These are phyloP conservation scores for Panthera uncia DNA, from an alignment of 2,113 vertebrate genomes.

Conservation along the genomic window DNA sequence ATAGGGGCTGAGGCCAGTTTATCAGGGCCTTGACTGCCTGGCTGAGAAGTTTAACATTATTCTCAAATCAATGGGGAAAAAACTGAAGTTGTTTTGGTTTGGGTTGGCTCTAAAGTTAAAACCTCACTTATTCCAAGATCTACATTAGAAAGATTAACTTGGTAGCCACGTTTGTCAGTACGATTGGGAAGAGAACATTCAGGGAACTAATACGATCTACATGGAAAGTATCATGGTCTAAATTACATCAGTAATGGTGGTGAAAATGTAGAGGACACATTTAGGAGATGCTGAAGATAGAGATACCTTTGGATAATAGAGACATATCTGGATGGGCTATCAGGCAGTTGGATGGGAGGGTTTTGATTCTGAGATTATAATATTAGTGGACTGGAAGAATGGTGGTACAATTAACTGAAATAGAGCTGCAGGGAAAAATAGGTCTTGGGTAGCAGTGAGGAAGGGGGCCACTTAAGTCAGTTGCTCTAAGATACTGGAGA, in stretches of 20 bases:
- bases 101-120: neutral
- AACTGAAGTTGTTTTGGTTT: neutral
- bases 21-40: neutral
- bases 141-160: neutral
- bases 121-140: conserved; percentile 35
- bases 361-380: neutral
- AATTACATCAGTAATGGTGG: rapidly evolving
- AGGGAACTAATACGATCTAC: neutral
- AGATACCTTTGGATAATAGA: neutral
- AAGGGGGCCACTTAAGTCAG: neutral
- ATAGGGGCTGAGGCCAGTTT: neutral
- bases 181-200: neutral
- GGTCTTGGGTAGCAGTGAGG: neutral
- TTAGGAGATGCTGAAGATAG: neutral
- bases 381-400: neutral
- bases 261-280: neutral
- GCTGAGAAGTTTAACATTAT: neutral
- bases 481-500: neutral
- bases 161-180: neutral
- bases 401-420: neutral
- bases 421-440: neutral
- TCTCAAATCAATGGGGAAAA: neutral
- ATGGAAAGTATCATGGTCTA: neutral
- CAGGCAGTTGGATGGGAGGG: neutral
- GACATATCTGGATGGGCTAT: neutral